These are phyloP conservation scores for Meta bourneti DNA, from an alignment of 2,888 invertebrate species.

Conservation along the genomic window DNA sequence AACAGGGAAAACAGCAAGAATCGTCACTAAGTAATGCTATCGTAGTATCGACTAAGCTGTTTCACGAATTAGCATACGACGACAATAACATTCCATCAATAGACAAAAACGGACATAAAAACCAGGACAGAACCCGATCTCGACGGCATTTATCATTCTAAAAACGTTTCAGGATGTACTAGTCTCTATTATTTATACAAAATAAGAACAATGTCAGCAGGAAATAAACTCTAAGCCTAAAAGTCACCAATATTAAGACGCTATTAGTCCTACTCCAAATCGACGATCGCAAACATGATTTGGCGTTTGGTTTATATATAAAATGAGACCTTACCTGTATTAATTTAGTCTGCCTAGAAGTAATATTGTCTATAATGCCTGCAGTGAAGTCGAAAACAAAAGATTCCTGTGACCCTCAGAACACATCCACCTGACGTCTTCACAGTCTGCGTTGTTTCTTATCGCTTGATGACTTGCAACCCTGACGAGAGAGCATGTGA, in stretches of 20 bases:
- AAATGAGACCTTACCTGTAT: conserved; percentile 51
- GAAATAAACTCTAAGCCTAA: conserved; percentile 72
- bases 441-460: conserved; percentile 72
- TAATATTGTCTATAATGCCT: conserved; percentile 36
- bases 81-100: conserved; percentile 32
- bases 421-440: conserved; percentile 76
- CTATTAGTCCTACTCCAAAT: conserved; percentile 44
- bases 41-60: conserved; percentile 24
- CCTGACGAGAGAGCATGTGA: conserved; percentile 73
- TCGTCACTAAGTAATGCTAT: conserved; percentile 7
- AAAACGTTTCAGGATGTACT: background rate
- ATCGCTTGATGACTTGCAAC: conserved; percentile 77
- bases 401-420: conserved; percentile 38
- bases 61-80: conserved; percentile 58
- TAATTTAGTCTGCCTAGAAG: conserved; percentile 56
- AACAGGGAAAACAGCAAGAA: background rate
- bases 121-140: background rate
- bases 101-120: background rate
- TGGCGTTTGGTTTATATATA: background rate
- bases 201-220: conserved; percentile 55
- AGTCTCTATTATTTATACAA: background rate
- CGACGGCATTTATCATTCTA: background rate
- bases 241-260: conserved; percentile 71
- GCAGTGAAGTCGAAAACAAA: conserved; percentile 63
- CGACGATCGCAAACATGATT: background rate